Conservation (phyloP, 2,797 vertebrate species). For the Tolypeutes matacus region DNA sequence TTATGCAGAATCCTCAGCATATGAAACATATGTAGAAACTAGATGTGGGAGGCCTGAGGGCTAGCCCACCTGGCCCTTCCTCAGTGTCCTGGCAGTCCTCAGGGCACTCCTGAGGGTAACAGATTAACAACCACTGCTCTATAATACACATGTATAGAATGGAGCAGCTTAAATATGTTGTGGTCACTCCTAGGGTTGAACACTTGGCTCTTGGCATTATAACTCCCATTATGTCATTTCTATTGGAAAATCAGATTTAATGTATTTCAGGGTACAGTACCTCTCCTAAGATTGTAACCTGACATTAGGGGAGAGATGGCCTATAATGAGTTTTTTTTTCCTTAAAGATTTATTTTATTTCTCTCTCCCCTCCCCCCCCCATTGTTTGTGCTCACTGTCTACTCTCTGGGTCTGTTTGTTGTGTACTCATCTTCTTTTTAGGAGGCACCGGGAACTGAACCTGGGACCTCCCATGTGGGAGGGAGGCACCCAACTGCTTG, state of each 20-base stretch:
- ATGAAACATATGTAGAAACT: neutral
- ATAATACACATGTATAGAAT: rapidly evolving
- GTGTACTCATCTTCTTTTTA: too few species aligned
- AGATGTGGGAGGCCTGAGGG: neutral
- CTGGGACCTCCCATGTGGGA: too few species aligned
- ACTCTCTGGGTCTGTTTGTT: too few species aligned
- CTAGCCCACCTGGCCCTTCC: neutral
- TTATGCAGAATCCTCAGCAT: neutral
- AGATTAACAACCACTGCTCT: neutral
- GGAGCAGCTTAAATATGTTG: neutral
- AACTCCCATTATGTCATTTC: neutral
- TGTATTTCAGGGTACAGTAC: neutral
- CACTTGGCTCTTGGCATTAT: neutral
- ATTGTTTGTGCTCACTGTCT: too few species aligned
- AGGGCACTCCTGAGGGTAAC: neutral
- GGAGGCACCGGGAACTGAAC: too few species aligned
- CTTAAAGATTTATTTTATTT: too few species aligned
- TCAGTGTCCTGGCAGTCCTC: neutral
- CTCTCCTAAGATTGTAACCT: neutral
- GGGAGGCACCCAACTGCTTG: too few species aligned
- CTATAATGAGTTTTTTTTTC: neutral
- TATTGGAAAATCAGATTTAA: neutral
- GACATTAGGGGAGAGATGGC: neutral
- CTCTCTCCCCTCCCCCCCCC: too few species aligned
- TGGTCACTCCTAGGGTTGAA: neutral